Percentiles rank a stretch among this genome's conserved stretches.
Evolutionary conservation across 2,113 vertebrate genomes (phyloP).

Genomic region (Cyanistes caeruleus): DNA sequence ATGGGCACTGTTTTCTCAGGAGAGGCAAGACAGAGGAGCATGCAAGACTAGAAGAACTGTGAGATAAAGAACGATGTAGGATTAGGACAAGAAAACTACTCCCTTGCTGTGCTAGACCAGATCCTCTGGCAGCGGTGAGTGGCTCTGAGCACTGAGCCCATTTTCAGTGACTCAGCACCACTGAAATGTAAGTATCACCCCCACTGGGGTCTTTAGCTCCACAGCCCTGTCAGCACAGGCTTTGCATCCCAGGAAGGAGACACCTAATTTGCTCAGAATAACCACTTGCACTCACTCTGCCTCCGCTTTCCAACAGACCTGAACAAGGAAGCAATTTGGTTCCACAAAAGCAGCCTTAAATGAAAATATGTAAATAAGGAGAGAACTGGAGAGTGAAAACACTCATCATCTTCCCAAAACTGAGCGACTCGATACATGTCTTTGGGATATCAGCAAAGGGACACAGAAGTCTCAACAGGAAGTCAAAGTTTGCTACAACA

Average conservation of each 20-base stretch:
- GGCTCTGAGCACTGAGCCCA: not conserved
- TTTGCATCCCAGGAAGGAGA: not conserved
- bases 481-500: conserved; percentile 11
- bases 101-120: not conserved
- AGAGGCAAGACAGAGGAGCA: not conserved
- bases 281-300: not conserved
- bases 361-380: conserved; percentile 29
- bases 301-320: not conserved
- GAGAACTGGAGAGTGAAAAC: not conserved
- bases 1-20: not conserved
- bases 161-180: conserved; percentile 1
- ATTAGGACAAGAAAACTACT: not conserved
- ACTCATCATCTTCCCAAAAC: not conserved
- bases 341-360: conserved; percentile 25
- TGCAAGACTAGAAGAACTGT: not conserved
- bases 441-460: not conserved
- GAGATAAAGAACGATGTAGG: not conserved
- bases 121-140: accelerated
- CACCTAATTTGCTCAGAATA: conserved; percentile 23
- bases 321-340: conserved; percentile 12
- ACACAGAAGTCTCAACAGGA: not conserved
- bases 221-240: not conserved
- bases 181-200: not conserved
- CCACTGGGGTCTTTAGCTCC: conserved; percentile 16
- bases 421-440: accelerated